A percentile compares a stretch with the other conserved stretches of the same genome.
Evolutionary conservation across 2,888 invertebrate genomes (phyloP).

Genomic region (Aphodius sticticus): DNA sequence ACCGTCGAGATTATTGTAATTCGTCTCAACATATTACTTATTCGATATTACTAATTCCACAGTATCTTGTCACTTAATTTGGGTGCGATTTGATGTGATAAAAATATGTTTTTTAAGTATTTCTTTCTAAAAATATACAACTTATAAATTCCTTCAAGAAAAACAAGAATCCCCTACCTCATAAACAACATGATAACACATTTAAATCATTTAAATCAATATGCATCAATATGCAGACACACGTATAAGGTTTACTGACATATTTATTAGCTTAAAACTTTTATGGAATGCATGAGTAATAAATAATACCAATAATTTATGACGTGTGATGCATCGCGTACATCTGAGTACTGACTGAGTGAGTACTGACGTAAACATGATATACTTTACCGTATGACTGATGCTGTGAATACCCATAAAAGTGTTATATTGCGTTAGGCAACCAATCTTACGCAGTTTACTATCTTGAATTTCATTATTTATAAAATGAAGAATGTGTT

Average conservation of each 20-base stretch:
- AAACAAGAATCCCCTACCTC: too few relatives aligned
- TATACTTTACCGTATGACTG: not conserved
- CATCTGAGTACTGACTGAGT: not conserved
- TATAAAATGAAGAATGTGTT: not conserved
- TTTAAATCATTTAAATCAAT: not conserved
- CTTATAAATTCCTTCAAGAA: too few relatives aligned
- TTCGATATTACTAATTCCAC: not conserved
- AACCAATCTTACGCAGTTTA: not conserved
- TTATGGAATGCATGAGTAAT: not conserved
- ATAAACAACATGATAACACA: not conserved
- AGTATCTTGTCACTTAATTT: not conserved
- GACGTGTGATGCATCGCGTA: not conserved
- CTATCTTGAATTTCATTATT: not conserved
- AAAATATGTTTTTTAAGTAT: not conserved
- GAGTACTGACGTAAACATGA: not conserved
- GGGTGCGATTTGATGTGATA: too few relatives aligned
- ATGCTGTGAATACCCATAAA: not conserved
- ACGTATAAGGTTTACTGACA: not conserved
- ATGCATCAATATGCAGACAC: not conserved
- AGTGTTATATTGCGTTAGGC: not conserved
- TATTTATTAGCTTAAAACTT: not conserved
- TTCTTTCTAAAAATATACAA: not conserved
- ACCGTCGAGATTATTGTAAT: not conserved
- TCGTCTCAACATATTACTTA: not conserved
- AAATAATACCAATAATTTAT: not conserved